These are phyloP conservation scores for Leptinotarsa texana DNA, from an alignment of 1,140 invertebrate species.

Conservation along the genomic window DNA sequence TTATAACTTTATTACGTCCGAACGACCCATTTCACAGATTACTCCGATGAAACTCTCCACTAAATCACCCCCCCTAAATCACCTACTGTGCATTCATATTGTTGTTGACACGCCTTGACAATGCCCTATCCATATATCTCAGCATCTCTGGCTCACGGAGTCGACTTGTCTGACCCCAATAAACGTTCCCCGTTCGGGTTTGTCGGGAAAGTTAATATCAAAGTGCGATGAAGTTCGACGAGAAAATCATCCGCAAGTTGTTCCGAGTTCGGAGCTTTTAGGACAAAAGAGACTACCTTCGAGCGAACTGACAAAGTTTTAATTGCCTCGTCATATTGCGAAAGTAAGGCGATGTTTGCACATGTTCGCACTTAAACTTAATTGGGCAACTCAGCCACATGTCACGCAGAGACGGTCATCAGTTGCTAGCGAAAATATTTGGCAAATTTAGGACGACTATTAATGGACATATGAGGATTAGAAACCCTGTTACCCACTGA, in stretches of 20 bases:
- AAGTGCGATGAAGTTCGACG: neutral
- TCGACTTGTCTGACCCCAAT: conserved; percentile 4
- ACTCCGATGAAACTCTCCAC: too few relatives aligned
- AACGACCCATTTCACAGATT: too few relatives aligned
- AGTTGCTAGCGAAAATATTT: neutral
- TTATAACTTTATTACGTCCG: too few relatives aligned
- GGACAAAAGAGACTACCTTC: conserved; percentile 7
- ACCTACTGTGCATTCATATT: neutral
- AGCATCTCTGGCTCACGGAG: neutral
- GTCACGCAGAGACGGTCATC: neutral
- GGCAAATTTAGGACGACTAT: neutral
- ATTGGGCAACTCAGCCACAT: neutral
- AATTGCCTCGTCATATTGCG: conserved; percentile 5
- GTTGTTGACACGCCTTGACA: neutral
- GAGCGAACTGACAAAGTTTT: neutral
- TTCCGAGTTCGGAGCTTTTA: neutral
- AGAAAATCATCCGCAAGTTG: conserved; percentile 3
- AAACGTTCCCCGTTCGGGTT: neutral
- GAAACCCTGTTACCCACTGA: too few relatives aligned
- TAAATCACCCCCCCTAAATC: neutral
- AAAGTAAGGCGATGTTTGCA: neutral
- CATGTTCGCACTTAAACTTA: conserved; percentile 8
- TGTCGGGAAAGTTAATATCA: conserved; percentile 1
- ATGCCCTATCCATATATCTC: neutral
- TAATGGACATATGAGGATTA: too few relatives aligned